phyloP scores from a whole-genome alignment of 2,888 invertebrate genomes.

The Caradrina clavipalpis region DNA sequence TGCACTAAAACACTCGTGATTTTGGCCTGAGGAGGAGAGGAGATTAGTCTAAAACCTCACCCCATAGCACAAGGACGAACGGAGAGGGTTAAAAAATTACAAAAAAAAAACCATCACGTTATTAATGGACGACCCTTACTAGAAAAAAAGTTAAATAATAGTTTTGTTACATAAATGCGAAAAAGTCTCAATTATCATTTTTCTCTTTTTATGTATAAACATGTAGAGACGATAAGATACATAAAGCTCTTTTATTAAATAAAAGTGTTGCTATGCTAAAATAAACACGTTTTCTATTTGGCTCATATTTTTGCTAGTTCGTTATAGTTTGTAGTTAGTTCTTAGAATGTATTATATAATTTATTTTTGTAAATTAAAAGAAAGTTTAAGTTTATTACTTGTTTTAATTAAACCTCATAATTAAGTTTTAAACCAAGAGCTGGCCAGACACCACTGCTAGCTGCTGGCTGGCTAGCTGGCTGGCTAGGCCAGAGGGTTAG shows the following conservation, averaged over 20 bases:
- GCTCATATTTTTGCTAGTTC: background rate
- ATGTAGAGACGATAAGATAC: background rate
- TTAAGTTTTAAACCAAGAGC: no score
- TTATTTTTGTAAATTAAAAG: constrained; percentile 59
- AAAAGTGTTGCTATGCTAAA: background rate
- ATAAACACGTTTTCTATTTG: background rate
- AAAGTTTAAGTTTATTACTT: constrained; percentile 11
- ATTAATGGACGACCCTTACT: background rate
- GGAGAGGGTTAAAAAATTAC: no score
- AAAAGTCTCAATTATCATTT: background rate
- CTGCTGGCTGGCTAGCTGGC: no score
- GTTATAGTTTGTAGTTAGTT: constrained; percentile 41
- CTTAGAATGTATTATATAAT: constrained; percentile 59
- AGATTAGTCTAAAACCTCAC: no score
- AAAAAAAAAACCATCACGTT: no score
- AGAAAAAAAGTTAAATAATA: background rate
- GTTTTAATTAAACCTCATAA: background rate
- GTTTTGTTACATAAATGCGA: background rate
- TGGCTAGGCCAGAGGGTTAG: no score
- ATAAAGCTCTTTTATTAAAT: no score
- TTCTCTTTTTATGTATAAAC: background rate
- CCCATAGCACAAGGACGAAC: no score
- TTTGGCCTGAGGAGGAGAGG: no score
- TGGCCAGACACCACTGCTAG: no score
- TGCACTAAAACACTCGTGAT: no score